Evolutionary conservation across 2,888 invertebrate genomes (phyloP).

Genomic region (Acanthosepion lycidas): DNA sequence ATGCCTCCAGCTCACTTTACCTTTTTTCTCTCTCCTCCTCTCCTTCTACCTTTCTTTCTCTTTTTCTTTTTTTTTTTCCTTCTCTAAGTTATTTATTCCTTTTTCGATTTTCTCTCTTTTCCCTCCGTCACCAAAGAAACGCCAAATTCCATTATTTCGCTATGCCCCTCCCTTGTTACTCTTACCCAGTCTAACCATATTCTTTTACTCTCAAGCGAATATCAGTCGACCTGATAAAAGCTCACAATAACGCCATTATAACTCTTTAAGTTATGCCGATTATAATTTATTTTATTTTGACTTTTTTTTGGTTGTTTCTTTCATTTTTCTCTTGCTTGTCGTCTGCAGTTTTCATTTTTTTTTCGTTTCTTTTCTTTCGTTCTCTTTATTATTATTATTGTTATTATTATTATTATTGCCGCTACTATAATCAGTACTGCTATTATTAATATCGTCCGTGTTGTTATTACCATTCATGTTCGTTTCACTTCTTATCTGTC

Average conservation of each 20-base stretch:
- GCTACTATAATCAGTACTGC: background rate
- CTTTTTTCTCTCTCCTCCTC: background rate
- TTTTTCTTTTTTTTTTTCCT: background rate
- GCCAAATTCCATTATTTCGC: background rate
- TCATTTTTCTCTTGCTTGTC: background rate
- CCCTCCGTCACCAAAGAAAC: background rate
- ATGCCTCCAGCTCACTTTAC: background rate
- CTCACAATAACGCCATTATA: background rate
- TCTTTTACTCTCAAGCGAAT: background rate
- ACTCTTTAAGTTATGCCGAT: conserved; percentile 6
- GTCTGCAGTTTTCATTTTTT: background rate
- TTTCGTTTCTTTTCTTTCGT: background rate
- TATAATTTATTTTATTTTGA: background rate
- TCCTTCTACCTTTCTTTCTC: no score
- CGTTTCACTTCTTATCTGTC: background rate
- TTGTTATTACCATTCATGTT: background rate
- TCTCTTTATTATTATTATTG: background rate
- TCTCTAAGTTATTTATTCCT: background rate
- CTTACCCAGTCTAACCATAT: background rate
- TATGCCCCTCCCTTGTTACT: background rate
- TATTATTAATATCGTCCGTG: background rate
- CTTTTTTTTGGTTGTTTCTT: background rate
- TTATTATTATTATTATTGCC: background rate
- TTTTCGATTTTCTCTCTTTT: background rate
- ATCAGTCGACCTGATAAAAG: background rate